phyloP scores from a whole-genome alignment of 2,797 vertebrate genomes.

The Siniperca obscura region DNA sequence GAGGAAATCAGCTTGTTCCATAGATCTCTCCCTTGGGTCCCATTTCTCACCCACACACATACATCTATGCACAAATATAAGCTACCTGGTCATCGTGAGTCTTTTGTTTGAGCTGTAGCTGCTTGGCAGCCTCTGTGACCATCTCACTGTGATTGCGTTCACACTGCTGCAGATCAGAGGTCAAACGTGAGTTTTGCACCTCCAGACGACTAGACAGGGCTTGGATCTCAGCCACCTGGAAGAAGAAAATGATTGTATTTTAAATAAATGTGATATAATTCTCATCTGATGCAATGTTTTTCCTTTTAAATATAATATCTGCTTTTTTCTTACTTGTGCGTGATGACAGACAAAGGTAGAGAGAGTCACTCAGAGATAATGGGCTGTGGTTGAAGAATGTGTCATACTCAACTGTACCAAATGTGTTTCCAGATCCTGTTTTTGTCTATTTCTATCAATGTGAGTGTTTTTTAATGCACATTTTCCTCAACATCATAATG shows the following conservation, averaged over 20 bases:
- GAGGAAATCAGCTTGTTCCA: not conserved
- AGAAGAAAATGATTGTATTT: not conserved
- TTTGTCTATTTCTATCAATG: constrained; percentile 40
- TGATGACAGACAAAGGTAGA: not conserved
- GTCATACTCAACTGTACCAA: not conserved
- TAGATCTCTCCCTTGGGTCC: not conserved
- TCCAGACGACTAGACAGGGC: constrained; percentile 76
- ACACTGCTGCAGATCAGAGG: constrained; percentile 70
- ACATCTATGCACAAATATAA: not conserved
- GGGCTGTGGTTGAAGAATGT: not conserved
- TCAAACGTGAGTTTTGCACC: constrained; percentile 69
- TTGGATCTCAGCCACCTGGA: constrained; percentile 81
- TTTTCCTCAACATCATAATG: constrained; percentile 18
- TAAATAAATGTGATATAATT: not conserved
- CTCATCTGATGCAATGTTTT: not conserved
- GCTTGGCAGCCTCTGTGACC: not conserved
- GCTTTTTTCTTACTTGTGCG: not conserved
- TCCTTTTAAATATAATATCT: not conserved
- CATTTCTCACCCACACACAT: not conserved
- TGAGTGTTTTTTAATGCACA: constrained; percentile 29
- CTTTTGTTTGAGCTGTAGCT: constrained; percentile 61
- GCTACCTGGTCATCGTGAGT: constrained; percentile 74
- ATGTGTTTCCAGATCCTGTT: constrained; percentile 42
- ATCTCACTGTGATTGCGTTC: constrained; percentile 12
- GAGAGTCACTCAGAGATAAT: not conserved